phyloP scores from a whole-genome alignment of 2,888 invertebrate genomes.

The Chalcosyrphus nemorum region DNA sequence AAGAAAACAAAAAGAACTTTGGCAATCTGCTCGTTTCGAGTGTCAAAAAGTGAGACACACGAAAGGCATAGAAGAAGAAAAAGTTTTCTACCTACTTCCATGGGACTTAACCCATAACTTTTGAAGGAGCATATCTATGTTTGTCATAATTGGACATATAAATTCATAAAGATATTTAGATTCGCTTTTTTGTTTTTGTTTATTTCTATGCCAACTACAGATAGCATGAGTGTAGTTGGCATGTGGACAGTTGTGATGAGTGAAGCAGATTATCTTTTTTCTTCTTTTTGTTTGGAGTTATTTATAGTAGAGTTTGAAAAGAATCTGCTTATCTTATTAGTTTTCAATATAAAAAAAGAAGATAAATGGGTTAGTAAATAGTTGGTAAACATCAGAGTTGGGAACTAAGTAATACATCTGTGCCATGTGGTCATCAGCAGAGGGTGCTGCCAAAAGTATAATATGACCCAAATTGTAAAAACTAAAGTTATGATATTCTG shows the following conservation, averaged over 20 bases:
- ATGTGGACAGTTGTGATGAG: background rate
- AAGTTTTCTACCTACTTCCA: background rate
- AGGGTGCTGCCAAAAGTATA: no score
- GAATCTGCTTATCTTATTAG: no score
- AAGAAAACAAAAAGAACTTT: constrained; percentile 8
- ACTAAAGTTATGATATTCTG: no score
- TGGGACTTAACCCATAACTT: background rate
- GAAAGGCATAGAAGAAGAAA: background rate
- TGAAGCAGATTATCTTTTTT: background rate
- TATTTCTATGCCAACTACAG: background rate
- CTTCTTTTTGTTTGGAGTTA: background rate
- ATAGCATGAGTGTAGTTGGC: background rate
- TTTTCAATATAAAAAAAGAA: no score
- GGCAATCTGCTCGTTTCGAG: constrained; percentile 29
- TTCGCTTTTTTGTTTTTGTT: background rate
- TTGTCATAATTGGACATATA: constrained; percentile 24
- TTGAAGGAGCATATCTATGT: background rate
- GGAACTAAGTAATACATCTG: no score
- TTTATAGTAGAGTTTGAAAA: no score
- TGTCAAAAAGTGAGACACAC: constrained; percentile 15
- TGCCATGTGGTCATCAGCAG: no score
- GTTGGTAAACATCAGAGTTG: no score
- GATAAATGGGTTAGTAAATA: no score
- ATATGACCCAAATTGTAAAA: no score
- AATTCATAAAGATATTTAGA: background rate